Evolutionary conservation across 2,797 vertebrate genomes (phyloP).

Genomic region (Notoglanidium macrostoma): DNA sequence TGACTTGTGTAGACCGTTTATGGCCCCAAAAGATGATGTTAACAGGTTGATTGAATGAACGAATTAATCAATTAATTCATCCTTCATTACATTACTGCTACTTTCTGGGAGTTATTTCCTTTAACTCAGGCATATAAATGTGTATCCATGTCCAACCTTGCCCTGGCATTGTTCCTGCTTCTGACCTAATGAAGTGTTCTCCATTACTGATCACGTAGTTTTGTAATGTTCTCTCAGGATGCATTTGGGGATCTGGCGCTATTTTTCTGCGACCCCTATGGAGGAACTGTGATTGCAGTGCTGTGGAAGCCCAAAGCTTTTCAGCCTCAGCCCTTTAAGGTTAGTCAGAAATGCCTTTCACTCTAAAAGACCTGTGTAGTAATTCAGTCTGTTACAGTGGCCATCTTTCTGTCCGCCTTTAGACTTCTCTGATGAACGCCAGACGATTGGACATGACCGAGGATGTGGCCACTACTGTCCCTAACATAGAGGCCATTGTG

Average conservation of each 20-base stretch:
- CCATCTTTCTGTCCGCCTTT: constrained; percentile 28
- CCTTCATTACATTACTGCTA: not conserved
- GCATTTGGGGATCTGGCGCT: constrained; percentile 87
- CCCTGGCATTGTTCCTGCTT: not conserved
- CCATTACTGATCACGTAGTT: not conserved
- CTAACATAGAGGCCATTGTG: constrained; percentile 90
- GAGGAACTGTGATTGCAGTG: constrained; percentile 88
- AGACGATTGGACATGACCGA: constrained; percentile 72
- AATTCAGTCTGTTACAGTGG: not conserved
- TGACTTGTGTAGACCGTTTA: too few species aligned
- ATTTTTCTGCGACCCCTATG: constrained; percentile 91
- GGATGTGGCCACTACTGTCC: constrained; percentile 73
- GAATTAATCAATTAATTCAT: not conserved
- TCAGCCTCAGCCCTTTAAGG: constrained; percentile 86
- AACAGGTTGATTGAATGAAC: not conserved
- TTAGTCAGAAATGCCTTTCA: constrained; percentile 56
- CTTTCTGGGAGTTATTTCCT: not conserved
- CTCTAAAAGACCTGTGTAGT: too few species aligned
- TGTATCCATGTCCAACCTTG: too few species aligned
- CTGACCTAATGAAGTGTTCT: not conserved
- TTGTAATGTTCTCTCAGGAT: constrained; percentile 70
- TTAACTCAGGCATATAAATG: not conserved
- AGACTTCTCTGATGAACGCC: constrained; percentile 85
- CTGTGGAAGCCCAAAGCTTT: constrained; percentile 95
- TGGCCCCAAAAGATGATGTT: not conserved